Evolutionary conservation across 2,888 invertebrate genomes (phyloP), one percentile per base, ranked within the genome.

Genomic region (Aphidoletes aphidimyza): DNA sequence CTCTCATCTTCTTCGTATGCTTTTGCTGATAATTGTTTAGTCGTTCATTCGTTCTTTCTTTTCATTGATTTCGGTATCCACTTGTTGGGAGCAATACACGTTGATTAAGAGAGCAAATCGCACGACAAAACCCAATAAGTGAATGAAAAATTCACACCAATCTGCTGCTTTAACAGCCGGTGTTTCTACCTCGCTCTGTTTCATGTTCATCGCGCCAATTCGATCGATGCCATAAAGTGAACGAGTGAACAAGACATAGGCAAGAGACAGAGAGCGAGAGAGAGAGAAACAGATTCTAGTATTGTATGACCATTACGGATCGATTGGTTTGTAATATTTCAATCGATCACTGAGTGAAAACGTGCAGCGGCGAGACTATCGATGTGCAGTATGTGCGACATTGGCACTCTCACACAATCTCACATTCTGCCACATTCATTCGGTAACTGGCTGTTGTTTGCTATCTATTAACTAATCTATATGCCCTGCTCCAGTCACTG

Each of bases 21-120:
- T 54, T n/a, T 47, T 8, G 22, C 54, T n/a, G n/a, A n/a, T n/a
- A n/a, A n/a, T n/a, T n/a, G n/a, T n/a, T n/a, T n/a, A n/a, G n/a
- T n/a, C n/a, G n/a, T n/a, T n/a, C n/a, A n/a, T n/a, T n/a, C n/a
- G n/a, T n/a, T n/a, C n/a, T n/a, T 54, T 5, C 22, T 34, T 59
- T 69, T 69, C 69, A 34, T 34, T 69, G 30, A 22, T 81, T 36
- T 81, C n/a, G 81, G 22, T 17, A 81, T 81, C 81, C 81, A 81
- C 81, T 81, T 81, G 81, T 81, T 81, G 37, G 37, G 37, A 81
- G 81, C 37, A 81, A 81, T 30, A 37, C 81, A 81, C 81, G 22
- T 81, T 81, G 81, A 81, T 81, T 81, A 81, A 81, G 81, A 36
- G 37, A 37, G 81, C 36, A 81, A 81, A 81, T 81, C 37, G 81